These are phyloP conservation scores for Eciton burchellii DNA, from an alignment of 1,140 invertebrate genomes.

Conservation along the genomic window DNA sequence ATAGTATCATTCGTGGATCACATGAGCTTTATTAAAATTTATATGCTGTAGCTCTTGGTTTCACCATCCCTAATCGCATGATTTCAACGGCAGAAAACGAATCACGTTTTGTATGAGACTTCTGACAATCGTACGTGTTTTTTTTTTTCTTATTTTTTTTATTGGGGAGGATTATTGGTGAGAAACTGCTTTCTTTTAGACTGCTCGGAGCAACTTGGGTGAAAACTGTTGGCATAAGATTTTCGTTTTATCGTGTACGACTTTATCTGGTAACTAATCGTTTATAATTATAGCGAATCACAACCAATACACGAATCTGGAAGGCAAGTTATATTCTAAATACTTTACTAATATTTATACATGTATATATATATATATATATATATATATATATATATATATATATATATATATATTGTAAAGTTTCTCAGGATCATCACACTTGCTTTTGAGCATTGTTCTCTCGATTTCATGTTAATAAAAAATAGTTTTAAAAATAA, in stretches of 20 bases:
- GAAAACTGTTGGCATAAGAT: constrained; percentile 54
- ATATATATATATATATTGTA: constrained; percentile 19
- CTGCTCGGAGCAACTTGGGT: constrained; percentile 15
- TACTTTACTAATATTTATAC: constrained; percentile 69
- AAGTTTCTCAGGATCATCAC: constrained; percentile 37
- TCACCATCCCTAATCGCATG: constrained; percentile 31
- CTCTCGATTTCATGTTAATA: background rate
- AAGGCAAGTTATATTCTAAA: constrained; percentile 66
- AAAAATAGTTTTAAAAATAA: background rate
- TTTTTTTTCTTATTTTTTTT: too few species aligned
- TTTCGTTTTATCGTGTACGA: constrained; percentile 50
- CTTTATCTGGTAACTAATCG: constrained; percentile 70
- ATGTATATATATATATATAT: constrained; percentile 29
- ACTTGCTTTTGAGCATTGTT: constrained; percentile 11
- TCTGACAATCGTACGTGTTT: constrained; percentile 1
- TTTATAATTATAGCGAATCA: constrained; percentile 70
- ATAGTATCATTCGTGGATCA: constrained; percentile 45
- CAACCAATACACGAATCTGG: constrained; percentile 72
- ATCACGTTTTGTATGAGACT: constrained; percentile 17
- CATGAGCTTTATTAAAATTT: constrained; percentile 49
- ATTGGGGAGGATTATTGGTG: constrained; percentile 10
- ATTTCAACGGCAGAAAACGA: constrained; percentile 28
- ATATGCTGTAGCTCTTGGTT: constrained; percentile 8
- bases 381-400: constrained; percentile 41
- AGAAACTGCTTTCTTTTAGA: constrained; percentile 24